Base-by-base conservation (phyloP, 2,888 invertebrate species). In the Keiferia lycopersicella region DNA sequence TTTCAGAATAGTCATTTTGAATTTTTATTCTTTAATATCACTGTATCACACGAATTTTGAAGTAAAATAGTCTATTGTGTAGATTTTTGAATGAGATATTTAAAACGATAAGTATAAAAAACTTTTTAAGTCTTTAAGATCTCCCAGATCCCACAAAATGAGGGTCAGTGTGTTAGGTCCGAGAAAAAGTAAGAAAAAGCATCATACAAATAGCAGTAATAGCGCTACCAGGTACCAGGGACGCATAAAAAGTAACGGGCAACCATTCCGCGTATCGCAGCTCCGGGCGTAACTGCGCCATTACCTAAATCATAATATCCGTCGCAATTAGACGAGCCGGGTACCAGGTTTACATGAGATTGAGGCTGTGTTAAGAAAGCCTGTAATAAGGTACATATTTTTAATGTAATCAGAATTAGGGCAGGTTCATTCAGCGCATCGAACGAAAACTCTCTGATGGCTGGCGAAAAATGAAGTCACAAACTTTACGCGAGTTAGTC, bases 231-330 rank as follows among this genome's bases (percentile, higher is more conserved):
- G 59, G 60, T 60, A 50, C 61, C 61, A 61, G 61, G 38, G 26
- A 34, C 18, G 22, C 18, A 61, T 61, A 61, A 61, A 73, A 71
- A 61, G 65, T 74, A 77, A 73, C 71, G 72, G 66, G 66, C 26
- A 34, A 30, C 11, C 53, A 20, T 62, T 62, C 51, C 53, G 38
- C n/a, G 56, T 62, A 56, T 56, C 62, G 62, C 48, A 48, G 59
- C 39, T 63, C 60, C 63, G 57, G 65, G 65, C 70, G 68, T 71
- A 72, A 69, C 69, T 63, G 64, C 69, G 65, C 65, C 74, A 73
- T 79, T 75, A 77, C 72, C 78, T 77, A 79, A 79, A 78, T 77
- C 78, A 76, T 82, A 78, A 79, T 73, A 80, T 75, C 68, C 69
- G 66, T 66, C 64, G 77, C 74, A 78, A 79, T 78, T 75, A 79